phyloP scores from a whole-genome alignment of 2,113 vertebrate genomes.

The Ia io region DNA sequence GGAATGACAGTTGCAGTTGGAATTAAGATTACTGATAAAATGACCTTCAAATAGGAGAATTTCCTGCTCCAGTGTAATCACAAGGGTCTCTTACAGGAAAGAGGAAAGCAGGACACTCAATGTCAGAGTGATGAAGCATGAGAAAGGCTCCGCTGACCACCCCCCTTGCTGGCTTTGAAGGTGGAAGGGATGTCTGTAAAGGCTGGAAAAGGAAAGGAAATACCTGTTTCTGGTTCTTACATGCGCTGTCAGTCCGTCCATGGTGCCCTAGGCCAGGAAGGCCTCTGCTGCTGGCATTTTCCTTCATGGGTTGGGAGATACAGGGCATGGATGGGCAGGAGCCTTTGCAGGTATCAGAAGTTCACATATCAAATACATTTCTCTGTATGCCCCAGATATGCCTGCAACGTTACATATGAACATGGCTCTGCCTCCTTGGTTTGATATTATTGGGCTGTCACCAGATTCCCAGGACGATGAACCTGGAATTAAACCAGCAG shows the following conservation, averaged over 20 bases:
- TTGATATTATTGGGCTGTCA: slow-evolving; percentile 51
- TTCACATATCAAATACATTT: slow-evolving; percentile 91
- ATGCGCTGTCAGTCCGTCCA: too few relatives aligned
- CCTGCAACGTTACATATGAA: slow-evolving; percentile 88
- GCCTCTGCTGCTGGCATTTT: background rate
- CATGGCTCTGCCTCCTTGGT: slow-evolving; percentile 92
- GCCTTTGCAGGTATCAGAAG: slow-evolving; percentile 88
- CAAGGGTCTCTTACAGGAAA: background rate
- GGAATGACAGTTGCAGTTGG: background rate
- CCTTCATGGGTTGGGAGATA: background rate
- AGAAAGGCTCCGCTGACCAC: background rate
- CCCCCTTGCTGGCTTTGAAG: background rate
- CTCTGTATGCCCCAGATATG: slow-evolving; percentile 88
- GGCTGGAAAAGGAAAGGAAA: background rate
- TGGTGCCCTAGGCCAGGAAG: background rate
- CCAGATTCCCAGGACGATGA: slow-evolving; percentile 89
- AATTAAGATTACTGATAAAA: slow-evolving; percentile 14
- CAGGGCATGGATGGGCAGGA: slow-evolving; percentile 90
- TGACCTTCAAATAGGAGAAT: background rate
- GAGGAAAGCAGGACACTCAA: background rate
- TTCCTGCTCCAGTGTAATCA: background rate
- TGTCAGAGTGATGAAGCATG: background rate
- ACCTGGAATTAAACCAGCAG: slow-evolving; percentile 89
- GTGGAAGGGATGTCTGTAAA: background rate
- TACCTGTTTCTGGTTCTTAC: background rate